phyloP scores from a whole-genome alignment of 2,797 vertebrate species.

The Loriculus beryllinus region DNA sequence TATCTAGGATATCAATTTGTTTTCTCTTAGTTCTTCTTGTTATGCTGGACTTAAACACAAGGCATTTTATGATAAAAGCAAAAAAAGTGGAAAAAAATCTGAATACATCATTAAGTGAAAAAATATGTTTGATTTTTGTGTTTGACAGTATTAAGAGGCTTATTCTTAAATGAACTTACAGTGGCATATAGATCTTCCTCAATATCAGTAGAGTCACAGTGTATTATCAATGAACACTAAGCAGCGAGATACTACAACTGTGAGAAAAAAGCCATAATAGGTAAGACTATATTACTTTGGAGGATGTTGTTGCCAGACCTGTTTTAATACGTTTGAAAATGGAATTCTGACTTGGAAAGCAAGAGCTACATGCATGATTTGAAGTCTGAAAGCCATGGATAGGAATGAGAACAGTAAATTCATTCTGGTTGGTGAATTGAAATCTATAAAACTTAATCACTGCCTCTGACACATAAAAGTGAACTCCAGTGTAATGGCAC shows the following conservation, averaged over 20 bases:
- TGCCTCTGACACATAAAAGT: neutral
- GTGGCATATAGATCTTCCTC: neutral
- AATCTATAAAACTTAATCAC: neutral
- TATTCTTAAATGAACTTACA: neutral
- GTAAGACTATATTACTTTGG: neutral
- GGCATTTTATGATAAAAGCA: neutral
- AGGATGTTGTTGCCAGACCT: neutral
- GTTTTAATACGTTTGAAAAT: neutral
- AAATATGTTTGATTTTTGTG: neutral
- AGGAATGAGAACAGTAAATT: neutral
- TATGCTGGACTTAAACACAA: neutral
- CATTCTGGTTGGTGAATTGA: neutral
- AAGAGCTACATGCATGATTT: neutral
- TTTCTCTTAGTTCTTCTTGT: neutral
- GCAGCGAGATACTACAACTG: neutral
- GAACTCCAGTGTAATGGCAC: neutral
- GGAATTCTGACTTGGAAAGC: neutral
- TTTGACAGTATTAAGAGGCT: neutral
- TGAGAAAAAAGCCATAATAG: neutral
- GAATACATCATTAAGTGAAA: neutral
- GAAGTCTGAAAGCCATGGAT: neutral
- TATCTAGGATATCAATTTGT: neutral
- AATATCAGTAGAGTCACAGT: neutral
- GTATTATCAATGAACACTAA: neutral
- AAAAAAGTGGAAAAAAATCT: neutral